Evolutionary conservation across 1,140 invertebrate species (phyloP).

Genomic region (Drosophila pseudoobscura): DNA sequence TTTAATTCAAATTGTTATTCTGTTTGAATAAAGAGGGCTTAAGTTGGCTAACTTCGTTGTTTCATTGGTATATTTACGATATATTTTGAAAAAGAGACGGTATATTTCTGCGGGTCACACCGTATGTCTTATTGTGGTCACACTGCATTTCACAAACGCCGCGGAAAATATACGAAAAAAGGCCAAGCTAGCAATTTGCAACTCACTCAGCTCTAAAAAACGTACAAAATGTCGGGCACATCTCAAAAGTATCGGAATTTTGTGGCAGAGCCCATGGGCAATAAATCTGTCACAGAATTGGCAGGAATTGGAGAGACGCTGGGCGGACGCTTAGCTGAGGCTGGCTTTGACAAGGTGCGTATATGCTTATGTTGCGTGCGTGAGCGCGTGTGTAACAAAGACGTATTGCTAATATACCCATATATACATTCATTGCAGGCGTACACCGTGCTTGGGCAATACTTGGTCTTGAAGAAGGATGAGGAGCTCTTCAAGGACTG

Average conservation of each 20-base stretch:
- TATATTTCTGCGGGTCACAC: too few species aligned
- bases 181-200: too few species aligned
- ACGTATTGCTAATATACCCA: constrained; percentile 19
- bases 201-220: too few species aligned
- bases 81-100: too few species aligned
- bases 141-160: too few species aligned
- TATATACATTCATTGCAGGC: constrained; percentile 88
- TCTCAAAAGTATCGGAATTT: constrained; percentile 97
- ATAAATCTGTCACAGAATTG: constrained; percentile 95
- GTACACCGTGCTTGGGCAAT: constrained; percentile 98
- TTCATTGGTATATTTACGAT: too few species aligned
- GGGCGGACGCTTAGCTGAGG: constrained; percentile 90
- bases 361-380: constrained; percentile 77
- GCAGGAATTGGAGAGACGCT: constrained; percentile 96
- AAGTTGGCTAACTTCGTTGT: too few species aligned
- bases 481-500: constrained; percentile 98
- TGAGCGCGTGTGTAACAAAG: constrained; percentile 13
- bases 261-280: constrained; percentile 97
- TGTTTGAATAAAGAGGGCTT: too few species aligned
- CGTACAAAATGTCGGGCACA: constrained; percentile 91
- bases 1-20: too few species aligned
- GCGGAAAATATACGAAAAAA: too few species aligned
- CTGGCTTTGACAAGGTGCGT: constrained; percentile 95
- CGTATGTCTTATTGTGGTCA: too few species aligned
- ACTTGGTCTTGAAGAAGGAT: constrained; percentile 97